phyloP scores from a whole-genome alignment of 1,140 invertebrate genomes.

The Zaprionus taronus region DNA sequence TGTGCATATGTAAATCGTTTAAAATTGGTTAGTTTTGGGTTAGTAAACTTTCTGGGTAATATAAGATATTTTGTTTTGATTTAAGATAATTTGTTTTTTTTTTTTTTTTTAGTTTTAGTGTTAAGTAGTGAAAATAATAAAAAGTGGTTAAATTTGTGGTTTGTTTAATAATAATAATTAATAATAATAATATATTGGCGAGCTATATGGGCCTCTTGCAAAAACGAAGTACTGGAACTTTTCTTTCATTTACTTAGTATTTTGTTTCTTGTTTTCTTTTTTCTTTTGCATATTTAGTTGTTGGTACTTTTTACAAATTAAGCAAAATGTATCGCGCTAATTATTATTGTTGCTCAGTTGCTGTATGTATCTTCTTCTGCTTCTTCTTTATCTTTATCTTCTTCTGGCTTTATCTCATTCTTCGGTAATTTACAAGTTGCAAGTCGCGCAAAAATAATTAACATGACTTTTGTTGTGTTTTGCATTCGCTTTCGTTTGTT shows the following conservation, averaged over 20 bases:
- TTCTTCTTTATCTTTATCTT: conserved; percentile 32
- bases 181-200: conserved; percentile 84
- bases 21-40: conserved; percentile 67
- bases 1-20: conserved; percentile 60
- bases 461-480: conserved; percentile 66
- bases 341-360: conserved; percentile 82
- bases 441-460: conserved; percentile 58
- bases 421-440: conserved; percentile 79
- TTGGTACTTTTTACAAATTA: conserved; percentile 83
- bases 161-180: conserved; percentile 64
- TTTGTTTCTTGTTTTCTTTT: conserved; percentile 41
- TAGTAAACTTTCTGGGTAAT: conserved; percentile 61
- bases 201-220: conserved; percentile 85
- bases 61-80: conserved; percentile 51
- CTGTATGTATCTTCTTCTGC: conserved; percentile 42
- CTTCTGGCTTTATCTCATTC: conserved; percentile 28
- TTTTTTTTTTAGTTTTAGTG: conserved; percentile 45
- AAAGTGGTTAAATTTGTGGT: conserved; percentile 72
- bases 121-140: conserved; percentile 71
- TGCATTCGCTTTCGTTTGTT: conserved; percentile 36
- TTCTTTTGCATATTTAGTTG: conserved; percentile 63
- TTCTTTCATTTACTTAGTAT: conserved; percentile 59
- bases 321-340: conserved; percentile 76
- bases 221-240: conserved; percentile 85
- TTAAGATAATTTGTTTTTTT: conserved; percentile 47